These are phyloP conservation scores for Chionoecetes opilio DNA, from an alignment of 1,140 invertebrate genomes.

Conservation along the genomic window DNA sequence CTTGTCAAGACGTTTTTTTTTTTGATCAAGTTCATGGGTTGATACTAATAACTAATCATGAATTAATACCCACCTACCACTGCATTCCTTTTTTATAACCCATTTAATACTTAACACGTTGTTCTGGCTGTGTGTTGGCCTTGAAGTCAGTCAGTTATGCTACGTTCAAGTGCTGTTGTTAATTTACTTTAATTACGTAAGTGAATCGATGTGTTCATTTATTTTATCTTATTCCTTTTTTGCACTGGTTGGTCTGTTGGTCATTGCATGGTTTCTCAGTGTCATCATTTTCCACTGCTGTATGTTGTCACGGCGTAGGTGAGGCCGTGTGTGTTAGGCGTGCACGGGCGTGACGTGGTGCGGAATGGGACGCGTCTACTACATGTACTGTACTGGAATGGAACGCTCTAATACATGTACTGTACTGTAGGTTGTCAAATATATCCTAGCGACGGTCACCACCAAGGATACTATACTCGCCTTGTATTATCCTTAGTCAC, in stretches of 20 bases:
- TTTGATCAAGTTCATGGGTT: background rate
- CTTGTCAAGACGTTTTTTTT: background rate
- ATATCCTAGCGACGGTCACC: too few species aligned
- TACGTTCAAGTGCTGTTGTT: conserved; percentile 17
- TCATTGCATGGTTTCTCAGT: conserved; percentile 64
- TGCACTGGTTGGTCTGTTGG: conserved; percentile 65
- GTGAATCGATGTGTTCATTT: background rate
- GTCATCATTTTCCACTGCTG: conserved; percentile 63
- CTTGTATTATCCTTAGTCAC: too few species aligned
- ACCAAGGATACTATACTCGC: too few species aligned
- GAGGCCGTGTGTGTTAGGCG: background rate
- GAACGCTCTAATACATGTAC: too few species aligned
- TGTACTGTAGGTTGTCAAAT: too few species aligned
- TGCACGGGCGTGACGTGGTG: too few species aligned
- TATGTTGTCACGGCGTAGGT: conserved; percentile 5
- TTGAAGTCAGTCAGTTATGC: conserved; percentile 9
- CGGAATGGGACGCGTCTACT: background rate
- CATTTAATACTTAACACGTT: conserved; percentile 58
- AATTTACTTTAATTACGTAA: too few species aligned
- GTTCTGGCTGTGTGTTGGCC: conserved; percentile 3
- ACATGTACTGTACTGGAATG: background rate
- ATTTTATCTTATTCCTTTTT: background rate
- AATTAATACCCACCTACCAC: background rate
- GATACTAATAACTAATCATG: background rate
- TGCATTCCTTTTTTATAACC: conserved; percentile 14